phyloP scores from a whole-genome alignment of 64 coral and sea anemone species.

The Acropora tenuis region DNA sequence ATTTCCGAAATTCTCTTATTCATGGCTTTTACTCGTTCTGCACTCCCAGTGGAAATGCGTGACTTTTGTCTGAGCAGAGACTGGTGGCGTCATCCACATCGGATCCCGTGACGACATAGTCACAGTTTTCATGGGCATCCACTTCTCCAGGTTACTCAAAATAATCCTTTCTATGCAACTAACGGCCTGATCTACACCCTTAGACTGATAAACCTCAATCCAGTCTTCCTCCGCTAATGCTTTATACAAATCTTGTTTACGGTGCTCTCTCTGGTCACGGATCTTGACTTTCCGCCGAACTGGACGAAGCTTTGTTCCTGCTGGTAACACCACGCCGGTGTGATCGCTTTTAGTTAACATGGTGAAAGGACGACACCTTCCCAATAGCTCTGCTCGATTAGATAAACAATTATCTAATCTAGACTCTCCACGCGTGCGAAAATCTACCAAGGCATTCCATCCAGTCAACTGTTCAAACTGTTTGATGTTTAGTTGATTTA shows the following conservation, averaged over 20 bases:
- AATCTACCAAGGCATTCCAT: constrained; percentile 14
- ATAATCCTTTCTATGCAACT: not conserved
- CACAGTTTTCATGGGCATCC: constrained; percentile 10
- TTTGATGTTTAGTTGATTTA: constrained; percentile 12
- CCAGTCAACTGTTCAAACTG: constrained; percentile 17
- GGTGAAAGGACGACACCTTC: constrained; percentile 26
- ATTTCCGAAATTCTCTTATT: constrained; percentile 54
- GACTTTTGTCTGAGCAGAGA: constrained; percentile 33
- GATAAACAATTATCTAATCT: constrained; percentile 13
- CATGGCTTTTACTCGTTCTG: constrained; percentile 35
- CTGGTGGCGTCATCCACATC: constrained; percentile 21
- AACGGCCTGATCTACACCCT: constrained; percentile 14
- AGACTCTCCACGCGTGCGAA: not conserved
- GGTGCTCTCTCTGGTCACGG: constrained; percentile 24
- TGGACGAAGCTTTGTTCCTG: constrained; percentile 50
- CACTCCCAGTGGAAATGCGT: constrained; percentile 28
- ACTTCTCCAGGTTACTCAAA: constrained; percentile 11
- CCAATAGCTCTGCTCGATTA: constrained; percentile 2
- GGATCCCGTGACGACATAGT: constrained; percentile 18
- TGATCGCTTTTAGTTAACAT: constrained; percentile 48
- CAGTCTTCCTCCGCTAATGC: constrained; percentile 33
- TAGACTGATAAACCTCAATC: constrained; percentile 34
- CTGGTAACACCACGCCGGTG: constrained; percentile 36
- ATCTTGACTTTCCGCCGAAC: constrained; percentile 36
- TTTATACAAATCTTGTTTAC: constrained; percentile 32